Percentiles rank a stretch among this genome's conserved stretches.
These are phyloP conservation scores for Typhlichthys eigenmanni DNA, from an alignment of 2,797 vertebrate genomes.

Conservation along the genomic window DNA sequence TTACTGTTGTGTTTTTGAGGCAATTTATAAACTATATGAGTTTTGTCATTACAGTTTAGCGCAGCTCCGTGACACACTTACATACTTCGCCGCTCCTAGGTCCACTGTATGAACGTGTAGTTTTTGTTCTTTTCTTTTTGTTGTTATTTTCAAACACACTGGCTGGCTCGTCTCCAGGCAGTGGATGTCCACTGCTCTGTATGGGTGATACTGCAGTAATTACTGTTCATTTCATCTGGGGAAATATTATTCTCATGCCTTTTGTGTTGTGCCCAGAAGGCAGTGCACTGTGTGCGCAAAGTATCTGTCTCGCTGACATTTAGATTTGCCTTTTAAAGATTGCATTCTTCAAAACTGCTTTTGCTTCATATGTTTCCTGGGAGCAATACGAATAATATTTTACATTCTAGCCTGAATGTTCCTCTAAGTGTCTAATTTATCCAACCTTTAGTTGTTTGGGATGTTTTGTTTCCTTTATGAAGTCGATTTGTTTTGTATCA, in stretches of 20 bases:
- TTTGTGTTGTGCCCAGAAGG: conserved; percentile 69
- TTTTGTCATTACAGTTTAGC: conserved; percentile 7
- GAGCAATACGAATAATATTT: conserved; percentile 62
- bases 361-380: conserved; percentile 66
- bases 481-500: not conserved
- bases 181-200: conserved; percentile 46
- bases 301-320: conserved; percentile 76
- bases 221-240: conserved; percentile 67
- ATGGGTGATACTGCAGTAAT: conserved; percentile 61
- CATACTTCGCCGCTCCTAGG: conserved; percentile 4
- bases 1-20: too few species aligned
- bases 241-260: conserved; percentile 64
- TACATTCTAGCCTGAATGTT: conserved; percentile 48
- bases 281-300: conserved; percentile 63
- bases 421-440: conserved; percentile 56
- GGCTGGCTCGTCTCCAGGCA: conserved; percentile 55
- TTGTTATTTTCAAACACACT: conserved; percentile 39
- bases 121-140: conserved; percentile 12
- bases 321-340: conserved; percentile 76
- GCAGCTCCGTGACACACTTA: conserved; percentile 1
- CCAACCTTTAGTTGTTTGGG: conserved; percentile 46
- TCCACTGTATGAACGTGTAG: conserved; percentile 14
- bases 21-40: too few species aligned
- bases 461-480: conserved; percentile 30
- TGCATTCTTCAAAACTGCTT: conserved; percentile 73